Percentiles rank a stretch among this genome's conserved stretches.
These are phyloP conservation scores for Eristalis pertinax DNA, from an alignment of 2,888 invertebrate genomes.

Conservation along the genomic window DNA sequence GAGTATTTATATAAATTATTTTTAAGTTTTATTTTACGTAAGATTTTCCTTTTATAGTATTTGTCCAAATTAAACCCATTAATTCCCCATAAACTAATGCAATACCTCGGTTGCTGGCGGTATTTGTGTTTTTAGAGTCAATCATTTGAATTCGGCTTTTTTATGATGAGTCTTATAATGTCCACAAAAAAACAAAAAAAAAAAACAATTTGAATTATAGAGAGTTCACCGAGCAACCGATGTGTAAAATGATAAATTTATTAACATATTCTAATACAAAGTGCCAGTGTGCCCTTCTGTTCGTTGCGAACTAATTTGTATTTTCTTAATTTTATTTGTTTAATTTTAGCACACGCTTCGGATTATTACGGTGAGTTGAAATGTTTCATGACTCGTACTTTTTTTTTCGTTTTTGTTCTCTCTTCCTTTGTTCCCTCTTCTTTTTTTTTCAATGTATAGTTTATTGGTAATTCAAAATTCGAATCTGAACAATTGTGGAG, in stretches of 20 bases:
- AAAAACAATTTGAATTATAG: no score
- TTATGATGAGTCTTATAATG: background rate
- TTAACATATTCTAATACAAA: conserved; percentile 19
- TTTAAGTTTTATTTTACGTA: conserved; percentile 6
- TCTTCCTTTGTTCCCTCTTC: background rate
- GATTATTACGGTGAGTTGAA: conserved; percentile 99
- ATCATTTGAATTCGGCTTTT: background rate
- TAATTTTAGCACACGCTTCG: conserved; percentile 93
- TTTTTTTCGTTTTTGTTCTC: conserved; percentile 48
- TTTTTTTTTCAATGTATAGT: conserved; percentile 79
- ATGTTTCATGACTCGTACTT: conserved; percentile 7
- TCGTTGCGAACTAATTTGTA: conserved; percentile 61
- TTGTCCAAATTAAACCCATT: conserved; percentile 5
- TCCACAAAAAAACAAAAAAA: background rate
- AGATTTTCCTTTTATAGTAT: background rate
- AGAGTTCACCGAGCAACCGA: background rate
- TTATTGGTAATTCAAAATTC: conserved; percentile 77
- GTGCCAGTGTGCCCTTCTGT: conserved; percentile 23
- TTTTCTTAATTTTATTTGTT: conserved; percentile 76
- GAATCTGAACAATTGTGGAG: conserved; percentile 35
- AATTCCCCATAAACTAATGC: background rate
- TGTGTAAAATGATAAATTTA: background rate
- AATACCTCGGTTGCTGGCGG: background rate
- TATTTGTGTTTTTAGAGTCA: background rate
- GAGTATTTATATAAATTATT: conserved; percentile 1